Evolutionary conservation across 92 coral and sea anemone species (phyloP).

Genomic region (Montipora capitata): DNA sequence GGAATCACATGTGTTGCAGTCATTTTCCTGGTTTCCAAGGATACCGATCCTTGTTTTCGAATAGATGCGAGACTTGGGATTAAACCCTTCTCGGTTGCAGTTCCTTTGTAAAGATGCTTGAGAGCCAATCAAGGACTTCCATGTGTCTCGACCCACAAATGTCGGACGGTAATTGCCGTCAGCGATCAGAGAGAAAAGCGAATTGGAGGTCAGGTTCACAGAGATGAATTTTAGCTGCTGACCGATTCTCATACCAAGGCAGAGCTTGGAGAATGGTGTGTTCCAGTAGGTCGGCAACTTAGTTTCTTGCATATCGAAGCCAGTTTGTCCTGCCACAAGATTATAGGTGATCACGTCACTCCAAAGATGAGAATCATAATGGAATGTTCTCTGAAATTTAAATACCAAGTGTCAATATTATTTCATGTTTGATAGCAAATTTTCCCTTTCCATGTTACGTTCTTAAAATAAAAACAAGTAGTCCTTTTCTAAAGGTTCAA

Average conservation of each 20-base stretch:
- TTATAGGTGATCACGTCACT: constrained; percentile 31
- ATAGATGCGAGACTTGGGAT: not conserved
- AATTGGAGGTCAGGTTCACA: constrained; percentile 14
- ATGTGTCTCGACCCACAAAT: constrained; percentile 9
- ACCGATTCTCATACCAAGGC: constrained; percentile 37
- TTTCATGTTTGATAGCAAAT: not conserved
- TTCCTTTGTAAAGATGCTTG: constrained; percentile 22
- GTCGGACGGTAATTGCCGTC: constrained; percentile 18
- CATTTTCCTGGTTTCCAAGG: not conserved
- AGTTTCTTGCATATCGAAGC: constrained; percentile 59
- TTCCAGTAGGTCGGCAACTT: constrained; percentile 47
- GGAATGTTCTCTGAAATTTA: constrained; percentile 61
- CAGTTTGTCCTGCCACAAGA: constrained; percentile 56
- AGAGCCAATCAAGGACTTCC: constrained; percentile 37
- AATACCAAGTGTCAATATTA: too few species aligned
- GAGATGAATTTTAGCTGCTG: not conserved
- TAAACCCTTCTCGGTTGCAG: constrained; percentile 47
- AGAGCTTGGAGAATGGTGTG: constrained; percentile 33
- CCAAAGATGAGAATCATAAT: constrained; percentile 70
- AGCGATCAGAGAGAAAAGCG: constrained; percentile 45
- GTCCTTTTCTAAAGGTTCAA: too few species aligned
- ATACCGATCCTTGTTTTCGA: constrained; percentile 16
- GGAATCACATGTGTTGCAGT: not conserved
- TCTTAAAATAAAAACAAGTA: too few species aligned
- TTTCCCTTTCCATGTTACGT: too few species aligned